Evolutionary conservation across 1,140 invertebrate genomes (phyloP).

Genomic region (Diuraphis noxia): DNA sequence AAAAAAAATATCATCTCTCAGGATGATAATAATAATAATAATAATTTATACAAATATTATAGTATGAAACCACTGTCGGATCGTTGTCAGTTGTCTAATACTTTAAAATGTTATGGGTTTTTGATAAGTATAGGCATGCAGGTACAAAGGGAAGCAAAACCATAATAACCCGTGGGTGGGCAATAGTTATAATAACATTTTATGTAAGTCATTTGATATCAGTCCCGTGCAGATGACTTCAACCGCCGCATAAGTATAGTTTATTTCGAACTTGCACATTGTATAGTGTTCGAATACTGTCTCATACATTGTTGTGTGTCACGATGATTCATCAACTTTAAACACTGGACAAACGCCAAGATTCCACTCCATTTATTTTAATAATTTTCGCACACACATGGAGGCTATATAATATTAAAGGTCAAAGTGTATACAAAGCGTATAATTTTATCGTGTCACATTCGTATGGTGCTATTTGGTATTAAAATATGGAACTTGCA

Average conservation of each 20-base stretch:
- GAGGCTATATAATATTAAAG: background rate
- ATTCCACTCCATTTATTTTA: conserved; percentile 38
- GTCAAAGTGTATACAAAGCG: background rate
- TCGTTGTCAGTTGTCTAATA: background rate
- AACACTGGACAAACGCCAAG: background rate
- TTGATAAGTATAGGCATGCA: too few species aligned
- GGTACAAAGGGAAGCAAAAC: background rate
- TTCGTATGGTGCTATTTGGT: background rate
- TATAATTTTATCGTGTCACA: background rate
- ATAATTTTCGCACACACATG: background rate
- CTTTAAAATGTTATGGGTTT: background rate
- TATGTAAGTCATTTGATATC: conserved; percentile 1
- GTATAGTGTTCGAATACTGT: background rate
- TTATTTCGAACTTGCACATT: background rate
- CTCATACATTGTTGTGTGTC: background rate
- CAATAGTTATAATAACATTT: background rate
- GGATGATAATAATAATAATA: background rate
- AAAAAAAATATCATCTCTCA: background rate
- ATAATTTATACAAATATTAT: background rate
- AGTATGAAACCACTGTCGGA: background rate
- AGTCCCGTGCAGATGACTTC: background rate
- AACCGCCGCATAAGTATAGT: background rate
- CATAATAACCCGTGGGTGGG: too few species aligned
- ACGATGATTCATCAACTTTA: background rate
- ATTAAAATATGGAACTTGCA: background rate